Evolutionary conservation across 2,113 vertebrate species (phyloP), one percentile per base, ranked within the genome.

Genomic region (Indri indri): DNA sequence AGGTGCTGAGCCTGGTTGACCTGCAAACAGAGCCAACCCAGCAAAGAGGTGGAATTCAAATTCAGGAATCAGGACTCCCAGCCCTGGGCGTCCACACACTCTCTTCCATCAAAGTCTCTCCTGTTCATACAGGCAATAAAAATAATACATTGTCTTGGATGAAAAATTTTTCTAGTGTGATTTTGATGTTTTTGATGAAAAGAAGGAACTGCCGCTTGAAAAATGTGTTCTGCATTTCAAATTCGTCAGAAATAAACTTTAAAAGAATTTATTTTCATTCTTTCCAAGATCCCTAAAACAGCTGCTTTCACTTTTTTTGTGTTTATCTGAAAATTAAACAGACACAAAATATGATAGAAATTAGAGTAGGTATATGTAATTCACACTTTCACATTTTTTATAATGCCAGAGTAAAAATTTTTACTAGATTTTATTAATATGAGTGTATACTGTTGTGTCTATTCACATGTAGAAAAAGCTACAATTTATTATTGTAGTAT

Each of bases 321-420:
- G 80, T 59, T 71, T 77, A 85, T 25, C n/a, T 91, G 65, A 73
- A 82, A 91, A 63, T 85, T 79, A 91, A 93, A 89, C 23, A 57
- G 59, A 63, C 61, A 94, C n/a, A 61, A 57, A 97, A 81, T 81
- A 40, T 14, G 6, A 71, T 22, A 77, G 52, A 37, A 17, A 86
- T 50, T 37, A 52, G n/a, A 73, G 9, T 25, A 42, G 27, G 20
- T 47, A 63, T 14, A 11, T 3, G 0, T 88, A 91, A 66, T 54
- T 81, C 30, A 42, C 1, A 17, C 8, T 85, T 95, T 89, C 34
- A 42, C 1, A 20, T 5, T 85, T 95, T 89, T 50, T 37, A 37
- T 76, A 82, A 96, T 79, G 8, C 16, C 17, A 47, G 37, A 77
- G 13, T 3, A 85, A 30, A 94, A 42, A 66, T 50, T 88, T 94